Evolutionary conservation across 2,113 vertebrate species (phyloP).

Genomic region (Capreolus pygargus): DNA sequence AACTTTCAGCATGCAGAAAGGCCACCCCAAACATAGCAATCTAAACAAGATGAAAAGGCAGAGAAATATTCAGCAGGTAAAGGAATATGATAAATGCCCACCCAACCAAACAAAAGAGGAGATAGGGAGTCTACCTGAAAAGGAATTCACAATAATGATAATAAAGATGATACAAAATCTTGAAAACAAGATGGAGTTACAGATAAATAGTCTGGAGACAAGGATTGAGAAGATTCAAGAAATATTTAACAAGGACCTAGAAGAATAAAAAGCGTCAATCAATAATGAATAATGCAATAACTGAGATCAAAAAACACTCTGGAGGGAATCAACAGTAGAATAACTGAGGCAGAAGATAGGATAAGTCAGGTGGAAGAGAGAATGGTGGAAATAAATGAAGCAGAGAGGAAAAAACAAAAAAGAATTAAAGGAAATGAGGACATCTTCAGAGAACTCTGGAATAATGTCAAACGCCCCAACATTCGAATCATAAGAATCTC

Average conservation of each 20-base stretch:
- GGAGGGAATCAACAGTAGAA: background rate
- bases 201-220: background rate
- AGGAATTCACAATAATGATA: background rate
- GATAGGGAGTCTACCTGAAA: background rate
- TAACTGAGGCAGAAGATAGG: background rate
- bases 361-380: background rate
- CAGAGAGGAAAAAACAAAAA: background rate
- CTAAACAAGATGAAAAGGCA: background rate
- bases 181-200: background rate
- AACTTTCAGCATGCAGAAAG: background rate
- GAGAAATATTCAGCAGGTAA: background rate
- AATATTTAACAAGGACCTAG: background rate
- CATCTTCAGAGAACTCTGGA: background rate
- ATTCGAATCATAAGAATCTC: background rate
- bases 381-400: background rate
- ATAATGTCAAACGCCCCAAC: background rate
- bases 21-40: background rate
- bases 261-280: background rate
- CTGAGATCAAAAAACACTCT: background rate
- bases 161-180: background rate
- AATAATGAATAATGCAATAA: background rate
- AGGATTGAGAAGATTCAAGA: background rate
- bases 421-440: background rate
- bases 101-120: background rate
- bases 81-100: background rate